Percentiles rank a stretch among this genome's conserved stretches.
phyloP scores from a whole-genome alignment of 2,888 invertebrate species.

The Carpatolechia fugitivella region DNA sequence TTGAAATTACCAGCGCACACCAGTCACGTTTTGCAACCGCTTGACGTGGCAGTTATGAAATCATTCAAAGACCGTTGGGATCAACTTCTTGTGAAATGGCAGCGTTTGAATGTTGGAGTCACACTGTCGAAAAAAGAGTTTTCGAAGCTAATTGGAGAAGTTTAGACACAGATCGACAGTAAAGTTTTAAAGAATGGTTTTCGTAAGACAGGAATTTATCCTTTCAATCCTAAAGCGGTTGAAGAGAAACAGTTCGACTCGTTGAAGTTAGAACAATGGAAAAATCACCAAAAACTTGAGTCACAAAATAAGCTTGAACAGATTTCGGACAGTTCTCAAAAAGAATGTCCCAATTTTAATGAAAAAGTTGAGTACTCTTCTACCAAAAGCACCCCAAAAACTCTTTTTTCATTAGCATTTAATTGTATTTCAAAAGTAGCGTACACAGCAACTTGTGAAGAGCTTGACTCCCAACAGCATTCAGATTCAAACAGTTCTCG shows the following conservation, averaged over 20 bases:
- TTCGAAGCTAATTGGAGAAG: constrained; percentile 24
- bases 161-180: constrained; percentile 26
- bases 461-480: background rate
- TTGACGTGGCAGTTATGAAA: constrained; percentile 23
- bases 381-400: background rate
- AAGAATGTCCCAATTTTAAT: too few species aligned
- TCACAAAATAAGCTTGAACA: too few species aligned
- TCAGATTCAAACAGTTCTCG: background rate
- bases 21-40: constrained; percentile 29
- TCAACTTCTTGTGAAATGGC: constrained; percentile 19
- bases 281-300: background rate
- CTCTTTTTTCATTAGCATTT: background rate
- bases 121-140: constrained; percentile 26
- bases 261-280: background rate
- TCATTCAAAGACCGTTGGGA: constrained; percentile 25
- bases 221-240: constrained; percentile 22
- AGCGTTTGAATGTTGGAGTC: constrained; percentile 21
- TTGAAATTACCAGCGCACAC: constrained; percentile 31
- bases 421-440: background rate
- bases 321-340: too few species aligned
- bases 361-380: background rate
- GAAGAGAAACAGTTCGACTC: constrained; percentile 19
- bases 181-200: constrained; percentile 26
- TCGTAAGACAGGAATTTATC: constrained; percentile 30
- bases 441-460: background rate